Conservation (phyloP, 2,888 invertebrate species). For the Coecobrya sp. region DNA sequence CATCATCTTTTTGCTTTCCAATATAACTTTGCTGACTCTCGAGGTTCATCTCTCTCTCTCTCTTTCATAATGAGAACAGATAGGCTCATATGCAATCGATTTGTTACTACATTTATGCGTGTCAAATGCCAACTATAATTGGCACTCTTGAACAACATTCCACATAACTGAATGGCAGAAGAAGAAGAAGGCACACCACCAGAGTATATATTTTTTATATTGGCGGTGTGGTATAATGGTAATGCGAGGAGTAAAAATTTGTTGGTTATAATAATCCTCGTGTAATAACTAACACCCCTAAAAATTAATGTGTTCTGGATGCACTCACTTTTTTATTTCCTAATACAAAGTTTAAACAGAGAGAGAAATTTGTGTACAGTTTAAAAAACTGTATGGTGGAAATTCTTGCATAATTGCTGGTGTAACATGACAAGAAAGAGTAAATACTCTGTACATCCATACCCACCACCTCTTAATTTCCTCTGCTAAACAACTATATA, state of each 20-base stretch:
- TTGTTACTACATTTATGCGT: conserved; percentile 87
- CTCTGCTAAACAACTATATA: background rate
- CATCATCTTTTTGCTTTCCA: conserved; percentile 68
- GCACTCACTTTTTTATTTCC: conserved; percentile 33
- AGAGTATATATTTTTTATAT: too few relatives aligned
- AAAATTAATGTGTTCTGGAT: conserved; percentile 59
- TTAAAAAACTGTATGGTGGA: background rate
- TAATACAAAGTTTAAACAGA: conserved; percentile 22
- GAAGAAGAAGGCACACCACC: conserved; percentile 77
- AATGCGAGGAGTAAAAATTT: conserved; percentile 50
- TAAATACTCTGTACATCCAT: background rate
- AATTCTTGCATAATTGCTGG: background rate
- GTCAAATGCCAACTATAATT: conserved; percentile 87
- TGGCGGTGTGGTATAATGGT: conserved; percentile 11
- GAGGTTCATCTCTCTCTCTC: conserved; percentile 29
- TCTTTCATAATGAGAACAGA: conserved; percentile 79
- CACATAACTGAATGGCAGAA: conserved; percentile 82
- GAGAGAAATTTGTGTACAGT: background rate
- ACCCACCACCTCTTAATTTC: too few relatives aligned
- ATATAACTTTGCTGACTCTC: too few relatives aligned
- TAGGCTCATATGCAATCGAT: conserved; percentile 86
- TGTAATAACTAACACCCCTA: conserved; percentile 76
- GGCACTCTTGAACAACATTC: conserved; percentile 85
- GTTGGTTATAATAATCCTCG: conserved; percentile 66
- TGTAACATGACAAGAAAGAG: background rate